Percentiles rank a stretch among this genome's conserved stretches.
Evolutionary conservation across 2,113 vertebrate genomes (phyloP).

Genomic region (Petrocephalus microphthalmus): DNA sequence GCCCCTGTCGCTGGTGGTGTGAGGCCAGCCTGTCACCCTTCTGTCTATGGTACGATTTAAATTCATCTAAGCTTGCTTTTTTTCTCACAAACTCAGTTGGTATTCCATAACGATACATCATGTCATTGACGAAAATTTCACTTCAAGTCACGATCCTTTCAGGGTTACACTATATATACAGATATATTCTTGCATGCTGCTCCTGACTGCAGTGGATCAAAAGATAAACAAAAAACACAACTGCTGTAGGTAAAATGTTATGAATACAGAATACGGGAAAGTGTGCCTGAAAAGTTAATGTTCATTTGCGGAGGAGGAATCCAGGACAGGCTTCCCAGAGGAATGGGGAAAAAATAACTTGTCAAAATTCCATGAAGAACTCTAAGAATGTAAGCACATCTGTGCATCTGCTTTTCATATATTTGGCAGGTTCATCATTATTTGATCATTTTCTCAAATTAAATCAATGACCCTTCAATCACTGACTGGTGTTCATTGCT

Average conservation of each 20-base stretch:
- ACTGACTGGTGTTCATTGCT: neutral
- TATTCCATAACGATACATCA: neutral
- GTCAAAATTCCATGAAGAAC: neutral
- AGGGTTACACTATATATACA: neutral
- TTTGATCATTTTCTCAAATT: neutral
- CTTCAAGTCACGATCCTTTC: slow-evolving; percentile 9
- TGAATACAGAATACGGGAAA: neutral
- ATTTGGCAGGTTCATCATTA: neutral
- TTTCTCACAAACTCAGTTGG: neutral
- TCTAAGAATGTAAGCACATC: neutral
- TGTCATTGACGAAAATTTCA: neutral
- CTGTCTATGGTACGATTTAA: neutral
- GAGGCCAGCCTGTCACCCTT: neutral
- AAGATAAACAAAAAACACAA: neutral
- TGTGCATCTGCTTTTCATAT: neutral
- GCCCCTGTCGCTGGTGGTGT: neutral
- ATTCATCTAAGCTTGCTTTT: neutral
- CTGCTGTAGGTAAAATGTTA: neutral
- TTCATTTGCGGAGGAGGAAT: slow-evolving; percentile 3
- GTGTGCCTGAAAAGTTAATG: neutral
- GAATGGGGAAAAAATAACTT: neutral
- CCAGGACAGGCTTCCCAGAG: slow-evolving; percentile 4
- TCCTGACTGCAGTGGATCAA: neutral
- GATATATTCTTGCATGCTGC: neutral
- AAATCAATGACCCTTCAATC: neutral